Percentiles rank a stretch among this genome's conserved stretches.
Conservation (phyloP, 2,797 vertebrate species). For the Aulostomus chinensis region DNA sequence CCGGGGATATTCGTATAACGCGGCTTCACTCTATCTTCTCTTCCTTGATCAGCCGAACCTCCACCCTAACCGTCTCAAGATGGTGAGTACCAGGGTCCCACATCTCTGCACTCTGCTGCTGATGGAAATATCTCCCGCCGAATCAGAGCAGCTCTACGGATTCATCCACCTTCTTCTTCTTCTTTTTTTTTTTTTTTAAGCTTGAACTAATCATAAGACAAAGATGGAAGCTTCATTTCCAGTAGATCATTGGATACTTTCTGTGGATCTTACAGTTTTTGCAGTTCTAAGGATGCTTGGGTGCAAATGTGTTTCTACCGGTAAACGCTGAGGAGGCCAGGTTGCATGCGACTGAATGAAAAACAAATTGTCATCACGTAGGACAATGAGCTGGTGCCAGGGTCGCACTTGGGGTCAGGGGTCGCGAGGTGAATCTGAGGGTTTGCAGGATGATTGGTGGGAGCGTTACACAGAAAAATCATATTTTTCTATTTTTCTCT, state of each 20-base stretch:
- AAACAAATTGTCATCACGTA: no score
- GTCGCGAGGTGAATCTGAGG: no score
- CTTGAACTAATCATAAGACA: slow-evolving; percentile 11
- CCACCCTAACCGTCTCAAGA: slow-evolving; percentile 76
- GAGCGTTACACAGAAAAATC: no score
- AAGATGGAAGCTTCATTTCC: slow-evolving; percentile 3
- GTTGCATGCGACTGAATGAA: no score
- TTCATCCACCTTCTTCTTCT: no score
- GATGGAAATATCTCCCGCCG: slow-evolving; percentile 42
- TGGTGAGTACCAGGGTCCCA: slow-evolving; percentile 78
- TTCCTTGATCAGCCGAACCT: slow-evolving; percentile 77
- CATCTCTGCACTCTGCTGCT: slow-evolving; percentile 27
- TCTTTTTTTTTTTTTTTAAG: slow-evolving; percentile 3
- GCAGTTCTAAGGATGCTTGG: slow-evolving; percentile 14
- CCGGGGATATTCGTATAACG: slow-evolving; percentile 50
- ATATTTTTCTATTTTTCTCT: no score
- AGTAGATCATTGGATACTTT: no score
- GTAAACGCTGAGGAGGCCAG: background rate
- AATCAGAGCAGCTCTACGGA: no score
- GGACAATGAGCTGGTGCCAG: no score
- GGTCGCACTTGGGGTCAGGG: no score
- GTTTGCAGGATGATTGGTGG: no score
- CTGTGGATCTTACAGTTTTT: no score
- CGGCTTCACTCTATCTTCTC: slow-evolving; percentile 81
- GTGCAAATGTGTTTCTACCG: background rate